A percentile compares a stretch with the other conserved stretches of the same genome.
These are phyloP conservation scores for Amorpha juglandis DNA, from an alignment of 2,888 invertebrate genomes.

Conservation along the genomic window DNA sequence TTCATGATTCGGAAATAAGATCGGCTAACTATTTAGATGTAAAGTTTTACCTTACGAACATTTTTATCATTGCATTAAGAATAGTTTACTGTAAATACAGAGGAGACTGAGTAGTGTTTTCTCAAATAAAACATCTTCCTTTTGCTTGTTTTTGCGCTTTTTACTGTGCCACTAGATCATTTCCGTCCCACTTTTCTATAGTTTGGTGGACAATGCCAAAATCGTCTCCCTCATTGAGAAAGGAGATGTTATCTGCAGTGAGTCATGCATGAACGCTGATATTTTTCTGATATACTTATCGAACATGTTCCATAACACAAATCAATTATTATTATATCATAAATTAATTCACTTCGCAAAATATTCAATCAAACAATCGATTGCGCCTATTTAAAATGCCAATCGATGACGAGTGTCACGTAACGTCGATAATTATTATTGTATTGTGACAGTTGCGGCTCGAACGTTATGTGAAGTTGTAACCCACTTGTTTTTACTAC, in stretches of 20 bases:
- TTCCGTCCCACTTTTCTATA: not conserved
- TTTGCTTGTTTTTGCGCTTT: slow-evolving; percentile 3
- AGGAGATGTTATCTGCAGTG: not conserved
- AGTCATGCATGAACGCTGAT: not conserved
- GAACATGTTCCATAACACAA: not conserved
- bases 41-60: too few relatives aligned
- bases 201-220: not conserved
- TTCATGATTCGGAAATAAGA: too few relatives aligned
- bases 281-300: not conserved
- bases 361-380: slow-evolving; percentile 44
- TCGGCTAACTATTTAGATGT: too few relatives aligned
- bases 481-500: slow-evolving; percentile 33
- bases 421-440: slow-evolving; percentile 47
- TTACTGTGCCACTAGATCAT: not conserved
- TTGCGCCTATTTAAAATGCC: slow-evolving; percentile 49
- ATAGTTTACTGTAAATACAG: not conserved
- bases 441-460: slow-evolving; percentile 40
- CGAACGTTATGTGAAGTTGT: slow-evolving; percentile 35
- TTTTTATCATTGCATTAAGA: too few relatives aligned
- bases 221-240: not conserved
- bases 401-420: slow-evolving; percentile 49
- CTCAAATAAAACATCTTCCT: slow-evolving; percentile 1
- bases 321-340: slow-evolving; percentile 1
- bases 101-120: not conserved
- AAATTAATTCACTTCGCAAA: slow-evolving; percentile 28